phyloP scores from a whole-genome alignment of 2,888 invertebrate species.

The Carpatolechia fugitivella region DNA sequence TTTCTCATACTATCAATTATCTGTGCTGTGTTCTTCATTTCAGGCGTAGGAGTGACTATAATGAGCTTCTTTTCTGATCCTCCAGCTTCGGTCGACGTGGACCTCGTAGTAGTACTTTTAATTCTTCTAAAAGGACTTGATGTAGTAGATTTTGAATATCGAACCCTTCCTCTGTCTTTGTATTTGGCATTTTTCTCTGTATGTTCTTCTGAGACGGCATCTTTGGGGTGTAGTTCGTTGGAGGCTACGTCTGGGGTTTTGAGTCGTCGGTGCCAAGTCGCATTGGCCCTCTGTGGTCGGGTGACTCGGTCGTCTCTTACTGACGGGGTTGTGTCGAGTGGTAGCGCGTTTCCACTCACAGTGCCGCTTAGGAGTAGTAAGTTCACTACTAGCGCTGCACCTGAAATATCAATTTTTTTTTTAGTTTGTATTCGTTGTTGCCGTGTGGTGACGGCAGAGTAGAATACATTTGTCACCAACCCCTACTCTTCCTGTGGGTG shows the following conservation, averaged over 20 bases:
- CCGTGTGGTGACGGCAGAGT: too few species aligned
- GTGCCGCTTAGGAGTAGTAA: slow-evolving; percentile 65
- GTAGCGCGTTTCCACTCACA: slow-evolving; percentile 54
- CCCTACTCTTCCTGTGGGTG: too few species aligned
- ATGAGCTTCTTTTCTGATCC: slow-evolving; percentile 42
- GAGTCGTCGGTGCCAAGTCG: slow-evolving; percentile 45
- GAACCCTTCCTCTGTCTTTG: slow-evolving; percentile 67
- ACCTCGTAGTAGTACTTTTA: slow-evolving; percentile 19
- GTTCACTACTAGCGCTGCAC: slow-evolving; percentile 69
- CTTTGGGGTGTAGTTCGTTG: slow-evolving; percentile 66
- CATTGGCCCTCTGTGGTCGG: slow-evolving; percentile 41
- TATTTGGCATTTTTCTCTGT: slow-evolving; percentile 72
- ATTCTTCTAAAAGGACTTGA: slow-evolving; percentile 42
- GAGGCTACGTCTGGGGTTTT: slow-evolving; percentile 57
- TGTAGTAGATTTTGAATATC: slow-evolving; percentile 54
- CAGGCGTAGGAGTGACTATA: slow-evolving; percentile 67
- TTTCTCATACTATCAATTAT: slow-evolving; percentile 63
- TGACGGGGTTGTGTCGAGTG: slow-evolving; percentile 50
- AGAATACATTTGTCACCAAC: too few species aligned
- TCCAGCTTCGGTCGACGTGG: slow-evolving; percentile 41
- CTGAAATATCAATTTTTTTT: slow-evolving; percentile 42
- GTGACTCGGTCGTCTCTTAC: slow-evolving; percentile 48
- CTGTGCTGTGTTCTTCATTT: slow-evolving; percentile 59
- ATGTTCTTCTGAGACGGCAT: slow-evolving; percentile 61
- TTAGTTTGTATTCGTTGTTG: neutral